Evolutionary conservation across 2,888 invertebrate genomes (phyloP).

Genomic region (Graphium colonna): DNA sequence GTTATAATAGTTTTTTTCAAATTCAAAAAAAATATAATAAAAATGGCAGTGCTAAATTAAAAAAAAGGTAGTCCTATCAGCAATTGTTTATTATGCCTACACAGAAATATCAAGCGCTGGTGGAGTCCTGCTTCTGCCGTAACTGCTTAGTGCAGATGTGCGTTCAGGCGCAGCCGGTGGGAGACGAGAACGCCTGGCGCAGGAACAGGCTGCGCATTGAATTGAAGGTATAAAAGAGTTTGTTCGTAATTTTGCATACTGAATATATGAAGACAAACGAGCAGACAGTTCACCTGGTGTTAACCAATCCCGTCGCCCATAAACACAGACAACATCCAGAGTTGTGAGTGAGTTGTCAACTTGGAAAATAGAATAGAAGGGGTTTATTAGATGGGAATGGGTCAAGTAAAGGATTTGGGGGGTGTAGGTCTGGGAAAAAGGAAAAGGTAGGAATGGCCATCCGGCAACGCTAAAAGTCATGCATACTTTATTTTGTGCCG

Average conservation of each 20-base stretch:
- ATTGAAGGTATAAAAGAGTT: conserved; percentile 65
- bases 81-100: not conserved
- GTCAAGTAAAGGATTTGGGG: not conserved
- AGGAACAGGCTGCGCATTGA: conserved; percentile 89
- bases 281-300: too few relatives aligned
- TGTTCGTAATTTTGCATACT: not conserved
- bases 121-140: conserved; percentile 91
- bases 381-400: too few relatives aligned
- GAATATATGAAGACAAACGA: too few relatives aligned
- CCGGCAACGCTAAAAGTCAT: too few relatives aligned
- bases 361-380: too few relatives aligned
- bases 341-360: too few relatives aligned
- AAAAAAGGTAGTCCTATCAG: not conserved
- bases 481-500: too few relatives aligned
- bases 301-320: too few relatives aligned
- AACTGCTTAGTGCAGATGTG: conserved; percentile 93
- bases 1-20: too few relatives aligned
- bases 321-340: too few relatives aligned
- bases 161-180: conserved; percentile 82
- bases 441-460: too few relatives aligned
- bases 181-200: conserved; percentile 90
- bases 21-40: too few relatives aligned
- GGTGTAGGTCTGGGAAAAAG: not conserved
- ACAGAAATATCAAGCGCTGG: conserved; percentile 83
- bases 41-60: not conserved